Percentiles rank a stretch among this genome's conserved stretches.
These are phyloP conservation scores for Antidorcas marsupialis DNA, from an alignment of 2,113 vertebrate species.

Conservation along the genomic window DNA sequence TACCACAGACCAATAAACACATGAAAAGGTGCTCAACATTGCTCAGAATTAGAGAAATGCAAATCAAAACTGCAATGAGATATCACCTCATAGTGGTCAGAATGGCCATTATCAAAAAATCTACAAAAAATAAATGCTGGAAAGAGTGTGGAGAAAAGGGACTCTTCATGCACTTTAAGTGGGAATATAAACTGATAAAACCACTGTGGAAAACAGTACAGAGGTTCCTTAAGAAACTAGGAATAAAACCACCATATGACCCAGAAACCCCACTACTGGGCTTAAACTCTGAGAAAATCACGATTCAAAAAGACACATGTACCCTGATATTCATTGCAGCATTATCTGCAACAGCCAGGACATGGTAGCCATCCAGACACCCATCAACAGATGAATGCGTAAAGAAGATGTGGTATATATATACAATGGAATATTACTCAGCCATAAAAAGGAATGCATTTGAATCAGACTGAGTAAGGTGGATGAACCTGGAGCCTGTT, in stretches of 20 bases:
- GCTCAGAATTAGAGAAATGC: not conserved
- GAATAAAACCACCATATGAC: not conserved
- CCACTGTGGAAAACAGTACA: not conserved
- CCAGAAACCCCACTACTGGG: not conserved
- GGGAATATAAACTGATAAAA: not conserved
- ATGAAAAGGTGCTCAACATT: not conserved
- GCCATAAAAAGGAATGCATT: not conserved
- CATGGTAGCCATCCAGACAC: not conserved
- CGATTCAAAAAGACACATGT: not conserved
- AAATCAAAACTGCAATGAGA: not conserved
- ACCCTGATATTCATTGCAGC: not conserved
- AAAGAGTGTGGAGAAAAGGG: not conserved
- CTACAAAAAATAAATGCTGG: not conserved
- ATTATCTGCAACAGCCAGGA: not conserved
- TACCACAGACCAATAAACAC: not conserved
- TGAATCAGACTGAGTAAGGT: not conserved
- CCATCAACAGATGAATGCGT: not conserved
- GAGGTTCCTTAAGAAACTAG: not conserved
- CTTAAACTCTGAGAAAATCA: not conserved
- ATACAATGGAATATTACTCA: not conserved
- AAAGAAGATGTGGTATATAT: not conserved
- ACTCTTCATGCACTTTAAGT: not conserved
- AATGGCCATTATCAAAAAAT: not conserved
- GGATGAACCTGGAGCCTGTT: not conserved
- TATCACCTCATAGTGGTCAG: not conserved